Percentiles rank a stretch among this genome's conserved stretches.
Conservation (phyloP, 2,888 invertebrate genomes). For the Argynnis bischoffii region DNA sequence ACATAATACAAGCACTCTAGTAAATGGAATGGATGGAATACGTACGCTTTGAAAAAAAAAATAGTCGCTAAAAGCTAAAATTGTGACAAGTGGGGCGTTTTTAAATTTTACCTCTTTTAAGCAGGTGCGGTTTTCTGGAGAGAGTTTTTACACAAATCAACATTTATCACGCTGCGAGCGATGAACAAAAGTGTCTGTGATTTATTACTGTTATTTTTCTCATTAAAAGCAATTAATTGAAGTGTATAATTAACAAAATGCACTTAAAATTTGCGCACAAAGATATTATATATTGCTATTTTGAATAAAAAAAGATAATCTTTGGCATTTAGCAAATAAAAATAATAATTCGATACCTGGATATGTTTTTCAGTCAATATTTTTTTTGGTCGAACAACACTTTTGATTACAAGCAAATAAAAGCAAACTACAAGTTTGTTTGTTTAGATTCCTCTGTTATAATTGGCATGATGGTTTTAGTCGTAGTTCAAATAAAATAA, state of each 20-base stretch:
- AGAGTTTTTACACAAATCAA: slow-evolving; percentile 23
- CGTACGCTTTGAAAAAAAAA: slow-evolving; percentile 17
- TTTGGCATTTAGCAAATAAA: no score
- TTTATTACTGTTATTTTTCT: background rate
- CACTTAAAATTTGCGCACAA: no score
- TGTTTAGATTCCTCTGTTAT: no score
- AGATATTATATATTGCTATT: no score
- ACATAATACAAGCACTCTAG: slow-evolving; percentile 7
- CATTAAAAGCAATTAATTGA: background rate
- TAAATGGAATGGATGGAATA: slow-evolving; percentile 18
- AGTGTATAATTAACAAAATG: background rate
- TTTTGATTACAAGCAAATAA: no score
- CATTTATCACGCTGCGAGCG: slow-evolving; percentile 11
- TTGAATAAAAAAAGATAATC: no score
- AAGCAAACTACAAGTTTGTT: no score
- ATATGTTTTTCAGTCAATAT: no score
- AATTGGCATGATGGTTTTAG: no score
- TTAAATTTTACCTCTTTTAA: slow-evolving; percentile 10
- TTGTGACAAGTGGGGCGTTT: slow-evolving; percentile 21
- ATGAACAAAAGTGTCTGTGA: background rate
- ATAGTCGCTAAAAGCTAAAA: slow-evolving; percentile 18
- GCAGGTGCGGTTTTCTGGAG: slow-evolving; percentile 18
- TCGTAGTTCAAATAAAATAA: no score
- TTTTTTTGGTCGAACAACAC: no score
- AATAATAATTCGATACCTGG: no score